Percentiles rank a stretch among this genome's conserved stretches.
phyloP scores from a whole-genome alignment of 2,113 vertebrate genomes.

The Dicerorhinus sumatrensis region DNA sequence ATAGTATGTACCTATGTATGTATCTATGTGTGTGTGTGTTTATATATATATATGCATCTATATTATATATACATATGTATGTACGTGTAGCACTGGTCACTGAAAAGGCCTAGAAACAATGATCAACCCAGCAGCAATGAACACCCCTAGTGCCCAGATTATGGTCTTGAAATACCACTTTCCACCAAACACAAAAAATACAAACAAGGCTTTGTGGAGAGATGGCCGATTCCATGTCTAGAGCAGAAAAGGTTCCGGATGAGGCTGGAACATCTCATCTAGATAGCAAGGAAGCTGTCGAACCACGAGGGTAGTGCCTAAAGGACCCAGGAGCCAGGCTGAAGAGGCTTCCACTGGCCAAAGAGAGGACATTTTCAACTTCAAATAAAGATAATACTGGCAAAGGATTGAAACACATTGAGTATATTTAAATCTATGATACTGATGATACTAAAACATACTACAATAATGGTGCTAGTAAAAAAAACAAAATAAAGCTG shows the following conservation, averaged over 20 bases:
- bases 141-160: neutral
- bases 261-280: neutral
- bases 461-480: neutral
- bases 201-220: neutral
- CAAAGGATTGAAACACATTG: neutral
- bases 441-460: neutral
- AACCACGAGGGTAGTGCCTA: accelerated
- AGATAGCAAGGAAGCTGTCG: neutral
- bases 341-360: neutral
- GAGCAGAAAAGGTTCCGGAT: neutral
- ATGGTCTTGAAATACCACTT: neutral
- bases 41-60: no score
- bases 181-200: neutral
- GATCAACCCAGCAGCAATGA: neutral
- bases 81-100: neutral
- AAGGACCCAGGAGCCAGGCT: neutral
- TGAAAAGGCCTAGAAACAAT: neutral
- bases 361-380: neutral
- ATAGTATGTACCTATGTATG: neutral
- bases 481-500: neutral
- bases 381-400: neutral
- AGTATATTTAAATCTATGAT: neutral
- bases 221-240: neutral
- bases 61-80: no score
- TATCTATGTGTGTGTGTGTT: neutral